These are phyloP conservation scores for Lasioglossum oenotherae DNA, from an alignment of 2,888 invertebrate species.

Conservation along the genomic window DNA sequence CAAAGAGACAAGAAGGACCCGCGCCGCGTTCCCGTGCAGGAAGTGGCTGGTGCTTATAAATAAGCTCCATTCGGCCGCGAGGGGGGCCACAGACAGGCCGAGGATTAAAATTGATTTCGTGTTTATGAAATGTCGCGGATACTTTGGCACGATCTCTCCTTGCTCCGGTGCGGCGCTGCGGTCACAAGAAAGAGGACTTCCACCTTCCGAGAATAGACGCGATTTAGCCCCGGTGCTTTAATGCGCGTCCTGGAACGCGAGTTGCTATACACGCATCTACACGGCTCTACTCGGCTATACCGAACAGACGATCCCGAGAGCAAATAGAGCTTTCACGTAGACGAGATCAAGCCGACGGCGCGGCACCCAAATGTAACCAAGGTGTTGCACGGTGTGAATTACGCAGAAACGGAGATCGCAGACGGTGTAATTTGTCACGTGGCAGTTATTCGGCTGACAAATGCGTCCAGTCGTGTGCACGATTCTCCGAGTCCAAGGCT, in stretches of 20 bases:
- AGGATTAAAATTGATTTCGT: constrained; percentile 81
- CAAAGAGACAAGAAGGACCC: constrained; percentile 25
- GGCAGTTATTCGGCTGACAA: not conserved
- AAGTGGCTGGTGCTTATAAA: constrained; percentile 77
- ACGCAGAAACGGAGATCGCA: not conserved
- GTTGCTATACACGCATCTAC: not conserved
- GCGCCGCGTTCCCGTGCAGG: constrained; percentile 52
- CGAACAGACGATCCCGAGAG: not conserved
- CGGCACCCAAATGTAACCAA: not conserved
- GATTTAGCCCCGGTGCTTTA: constrained; percentile 68
- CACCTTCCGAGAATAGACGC: constrained; percentile 78
- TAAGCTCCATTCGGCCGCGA: constrained; percentile 71
- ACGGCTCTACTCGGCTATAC: not conserved
- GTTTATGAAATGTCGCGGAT: constrained; percentile 80
- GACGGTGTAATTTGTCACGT: not conserved
- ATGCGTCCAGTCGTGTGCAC: not conserved
- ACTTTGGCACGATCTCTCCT: constrained; percentile 70
- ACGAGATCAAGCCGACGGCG: not conserved
- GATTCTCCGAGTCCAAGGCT: not conserved
- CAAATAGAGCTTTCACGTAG: not conserved
- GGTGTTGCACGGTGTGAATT: not conserved
- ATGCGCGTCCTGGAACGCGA: constrained; percentile 33
- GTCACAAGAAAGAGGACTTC: constrained; percentile 51
- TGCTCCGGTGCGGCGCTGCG: not conserved
- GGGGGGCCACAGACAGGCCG: constrained; percentile 21